Evolutionary conservation across 2,888 invertebrate genomes (phyloP), one percentile per base, ranked within the genome.

Genomic region (Biston betularia): DNA sequence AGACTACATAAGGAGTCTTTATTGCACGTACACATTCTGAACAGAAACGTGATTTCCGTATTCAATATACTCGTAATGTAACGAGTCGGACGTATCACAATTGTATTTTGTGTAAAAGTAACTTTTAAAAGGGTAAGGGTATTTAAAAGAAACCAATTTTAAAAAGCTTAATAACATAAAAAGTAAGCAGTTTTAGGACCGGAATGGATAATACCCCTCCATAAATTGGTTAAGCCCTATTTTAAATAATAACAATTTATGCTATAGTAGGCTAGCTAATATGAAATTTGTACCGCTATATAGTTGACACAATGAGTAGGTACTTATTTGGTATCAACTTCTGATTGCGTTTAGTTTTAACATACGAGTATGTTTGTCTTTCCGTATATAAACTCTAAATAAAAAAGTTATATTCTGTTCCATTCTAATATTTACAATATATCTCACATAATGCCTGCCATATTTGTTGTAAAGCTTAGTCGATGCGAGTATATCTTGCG

Each of bases 171-270:
- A 52, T 14, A 40, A 35, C 49, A 53, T 44, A 40, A 48, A 50
- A 58, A 62, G 58, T 62, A 65, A 68, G 68, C 58, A 64, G 62
- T 65, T 69, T 55, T 8, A 38, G 35, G 14, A 49, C 62, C 68
- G 33, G 46, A 34, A 33, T 14, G 57, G 57, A 11, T 54, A 44
- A 42, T 24, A 42, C 59, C 63, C 52, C 48, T 65, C 63, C 24
- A 63, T 65, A 69, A 65, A 62, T 65, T 59, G 59, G 44, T 69
- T 69, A 65, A 55, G 24, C 56, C 65, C 52, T 60, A 42, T 40
- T n/a, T 42, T 40, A 40, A n/a, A n/a, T 63, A 53, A 53, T 58
- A 61, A 66, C 58, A 54, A 50, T 55, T 56, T 24, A 9, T 15
- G 34, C 14, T 54, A 55, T 44, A 45, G 40, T 55, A 33, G 15